phyloP scores from a whole-genome alignment of 2,888 invertebrate species.

The Agrypnus murinus region DNA sequence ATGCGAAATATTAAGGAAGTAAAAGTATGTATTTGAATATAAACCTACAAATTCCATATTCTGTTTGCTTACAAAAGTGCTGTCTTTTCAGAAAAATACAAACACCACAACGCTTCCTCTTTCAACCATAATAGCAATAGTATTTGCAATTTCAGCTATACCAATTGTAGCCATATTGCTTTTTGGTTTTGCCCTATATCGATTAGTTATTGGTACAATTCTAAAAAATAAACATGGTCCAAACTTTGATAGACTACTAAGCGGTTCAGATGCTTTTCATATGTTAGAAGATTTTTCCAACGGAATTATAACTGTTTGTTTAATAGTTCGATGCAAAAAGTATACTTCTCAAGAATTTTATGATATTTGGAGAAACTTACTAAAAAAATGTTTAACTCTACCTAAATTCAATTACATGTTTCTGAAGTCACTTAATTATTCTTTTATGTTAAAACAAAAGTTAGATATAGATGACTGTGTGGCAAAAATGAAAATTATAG shows the following conservation, averaged over 20 bases:
- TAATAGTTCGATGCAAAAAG: slow-evolving; percentile 64
- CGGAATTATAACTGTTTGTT: slow-evolving; percentile 71
- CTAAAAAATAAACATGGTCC: slow-evolving; percentile 62
- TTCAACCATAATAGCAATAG: no score
- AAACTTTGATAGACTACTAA: slow-evolving; percentile 71
- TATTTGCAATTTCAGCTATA: neutral
- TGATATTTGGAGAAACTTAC: no score
- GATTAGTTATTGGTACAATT: slow-evolving; percentile 50
- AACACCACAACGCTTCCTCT: no score
- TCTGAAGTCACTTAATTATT: slow-evolving; percentile 70
- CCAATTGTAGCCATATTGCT: neutral
- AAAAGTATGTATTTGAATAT: neutral
- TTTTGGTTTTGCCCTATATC: slow-evolving; percentile 43
- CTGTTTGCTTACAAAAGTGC: neutral
- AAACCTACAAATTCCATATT: no score
- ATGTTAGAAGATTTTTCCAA: slow-evolving; percentile 72
- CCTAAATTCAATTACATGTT: slow-evolving; percentile 1
- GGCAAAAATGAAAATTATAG: slow-evolving; percentile 10
- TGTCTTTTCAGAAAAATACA: neutral
- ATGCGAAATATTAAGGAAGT: neutral
- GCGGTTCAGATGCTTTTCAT: slow-evolving; percentile 75
- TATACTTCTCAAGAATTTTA: neutral
- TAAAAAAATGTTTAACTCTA: neutral
- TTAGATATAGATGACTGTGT: slow-evolving; percentile 59
- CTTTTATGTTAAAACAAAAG: slow-evolving; percentile 71